phyloP scores from a whole-genome alignment of 2,797 vertebrate species.

The Intellagama lesueurii region DNA sequence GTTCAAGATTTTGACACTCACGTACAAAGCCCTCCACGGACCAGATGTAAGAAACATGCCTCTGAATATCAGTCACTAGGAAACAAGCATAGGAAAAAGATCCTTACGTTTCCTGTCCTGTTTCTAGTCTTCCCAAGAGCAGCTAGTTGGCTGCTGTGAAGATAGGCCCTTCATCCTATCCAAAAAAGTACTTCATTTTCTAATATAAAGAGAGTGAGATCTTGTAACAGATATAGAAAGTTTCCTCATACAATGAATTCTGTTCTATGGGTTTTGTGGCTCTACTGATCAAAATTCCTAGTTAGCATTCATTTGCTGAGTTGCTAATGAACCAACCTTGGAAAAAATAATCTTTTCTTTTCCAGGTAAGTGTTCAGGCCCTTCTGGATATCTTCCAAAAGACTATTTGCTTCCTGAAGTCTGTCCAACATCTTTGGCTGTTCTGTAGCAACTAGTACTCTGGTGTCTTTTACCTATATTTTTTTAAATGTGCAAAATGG shows the following conservation, averaged over 20 bases:
- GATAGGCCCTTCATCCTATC: background rate
- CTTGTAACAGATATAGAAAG: too few species aligned
- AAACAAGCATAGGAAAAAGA: background rate
- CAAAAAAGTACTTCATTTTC: too few species aligned
- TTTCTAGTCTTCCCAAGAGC: background rate
- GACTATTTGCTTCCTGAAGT: conserved; percentile 86
- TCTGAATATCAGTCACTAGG: background rate
- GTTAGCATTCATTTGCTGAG: background rate
- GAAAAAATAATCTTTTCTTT: conserved; percentile 93
- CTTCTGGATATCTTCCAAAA: conserved; percentile 91
- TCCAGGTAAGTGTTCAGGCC: conserved; percentile 92
- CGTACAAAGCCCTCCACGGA: too few species aligned
- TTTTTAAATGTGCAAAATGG: conserved; percentile 30
- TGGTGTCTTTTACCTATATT: conserved; percentile 86
- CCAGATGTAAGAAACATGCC: background rate
- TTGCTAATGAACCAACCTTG: conserved; percentile 82
- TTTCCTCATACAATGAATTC: background rate
- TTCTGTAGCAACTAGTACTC: conserved; percentile 86
- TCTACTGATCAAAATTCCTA: conserved; percentile 23
- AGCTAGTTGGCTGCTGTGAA: background rate
- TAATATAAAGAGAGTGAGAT: background rate
- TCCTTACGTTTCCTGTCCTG: too few species aligned
- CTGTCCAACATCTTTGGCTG: conserved; percentile 88
- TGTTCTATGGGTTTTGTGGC: background rate
- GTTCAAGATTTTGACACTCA: too few species aligned